Base-by-base conservation (phyloP, 1,140 invertebrate species). In the Drosophila orena region DNA sequence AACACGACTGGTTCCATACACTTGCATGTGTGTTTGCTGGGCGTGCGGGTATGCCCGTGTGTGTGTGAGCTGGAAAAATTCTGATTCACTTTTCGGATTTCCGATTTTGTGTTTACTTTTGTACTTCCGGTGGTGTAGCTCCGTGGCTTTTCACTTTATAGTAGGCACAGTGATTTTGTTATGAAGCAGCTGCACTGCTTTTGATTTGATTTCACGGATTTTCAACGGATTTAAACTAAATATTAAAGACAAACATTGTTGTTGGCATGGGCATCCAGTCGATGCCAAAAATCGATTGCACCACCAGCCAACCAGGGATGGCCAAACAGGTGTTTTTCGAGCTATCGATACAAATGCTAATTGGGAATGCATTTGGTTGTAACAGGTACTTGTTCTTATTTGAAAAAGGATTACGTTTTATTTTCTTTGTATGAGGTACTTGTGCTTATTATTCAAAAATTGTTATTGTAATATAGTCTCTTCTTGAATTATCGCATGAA, bases 21-120 rank as follows among this genome's bases (percentile, higher is more conserved):
- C 12, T 52, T 57, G 74, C 43, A 42, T 22, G 47, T 58, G 77
- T 74, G 75, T 59, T 40, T 37, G 22, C 38, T 38, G 70, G 79
- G 40, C 56, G 57, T 68, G 74, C 69, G 62, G 38, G 42, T 59
- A 50, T 74, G 43, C 30, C 8, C 30, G 30, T 78, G 58, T 47
- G 61, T 66, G 43, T 47, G 61, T 66, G 43, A 50, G 65, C 60
- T 66, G 73, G 56, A 62, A 68, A 57, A 79, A 77, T 88, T 86
- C 83, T 88, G 83, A 88, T 79, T 88, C 83, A 83, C 81, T 86
- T 88, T 59, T 53, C 5, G 22, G 27, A 50, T 65, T 37, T 75
- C 53, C n/a, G 50, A 34, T 53, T 42, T 50, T 17, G 35, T 59
- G 47, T 52, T 47, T 37, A 37, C 15, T 69, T 66, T 37, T 15